A percentile compares a stretch with the other conserved stretches of the same genome.
These are phyloP conservation scores for Euzetes globulus DNA, from an alignment of 2,888 invertebrate genomes.

Conservation along the genomic window DNA sequence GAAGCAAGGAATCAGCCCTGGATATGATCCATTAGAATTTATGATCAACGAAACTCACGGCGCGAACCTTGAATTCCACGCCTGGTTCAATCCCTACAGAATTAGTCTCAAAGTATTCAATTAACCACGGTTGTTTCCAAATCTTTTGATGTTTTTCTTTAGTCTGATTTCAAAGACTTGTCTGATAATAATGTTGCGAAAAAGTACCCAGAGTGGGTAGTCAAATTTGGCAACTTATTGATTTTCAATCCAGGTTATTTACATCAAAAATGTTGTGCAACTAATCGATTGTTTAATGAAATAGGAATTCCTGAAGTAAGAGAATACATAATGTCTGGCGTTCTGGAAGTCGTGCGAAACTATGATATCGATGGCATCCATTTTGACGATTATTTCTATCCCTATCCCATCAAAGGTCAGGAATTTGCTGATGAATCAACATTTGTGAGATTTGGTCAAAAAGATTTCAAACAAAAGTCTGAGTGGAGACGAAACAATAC, in stretches of 20 bases:
- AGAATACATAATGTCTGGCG: not conserved
- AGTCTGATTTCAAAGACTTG: not conserved
- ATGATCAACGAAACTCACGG: not conserved
- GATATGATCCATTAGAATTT: conserved; percentile 7
- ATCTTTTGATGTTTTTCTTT: not conserved
- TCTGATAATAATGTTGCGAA: not conserved
- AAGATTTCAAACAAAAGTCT: not conserved
- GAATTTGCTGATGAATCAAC: not conserved
- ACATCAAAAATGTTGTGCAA: too few species aligned
- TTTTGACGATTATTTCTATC: not conserved
- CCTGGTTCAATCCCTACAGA: not conserved
- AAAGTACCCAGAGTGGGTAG: not conserved
- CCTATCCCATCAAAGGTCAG: not conserved
- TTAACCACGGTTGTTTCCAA: not conserved
- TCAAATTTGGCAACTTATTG: not conserved
- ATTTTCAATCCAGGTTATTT: not conserved
- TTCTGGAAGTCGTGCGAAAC: not conserved
- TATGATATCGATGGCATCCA: not conserved
- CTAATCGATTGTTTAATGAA: not conserved
- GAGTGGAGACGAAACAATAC: not conserved
- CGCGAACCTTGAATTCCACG: not conserved
- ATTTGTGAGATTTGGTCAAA: not conserved
- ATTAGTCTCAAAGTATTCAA: not conserved
- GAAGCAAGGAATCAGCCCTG: not conserved
- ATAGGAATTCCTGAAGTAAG: not conserved